Conservation (phyloP, 1,140 invertebrate species). For the Pogonomyrmex californicus region DNA sequence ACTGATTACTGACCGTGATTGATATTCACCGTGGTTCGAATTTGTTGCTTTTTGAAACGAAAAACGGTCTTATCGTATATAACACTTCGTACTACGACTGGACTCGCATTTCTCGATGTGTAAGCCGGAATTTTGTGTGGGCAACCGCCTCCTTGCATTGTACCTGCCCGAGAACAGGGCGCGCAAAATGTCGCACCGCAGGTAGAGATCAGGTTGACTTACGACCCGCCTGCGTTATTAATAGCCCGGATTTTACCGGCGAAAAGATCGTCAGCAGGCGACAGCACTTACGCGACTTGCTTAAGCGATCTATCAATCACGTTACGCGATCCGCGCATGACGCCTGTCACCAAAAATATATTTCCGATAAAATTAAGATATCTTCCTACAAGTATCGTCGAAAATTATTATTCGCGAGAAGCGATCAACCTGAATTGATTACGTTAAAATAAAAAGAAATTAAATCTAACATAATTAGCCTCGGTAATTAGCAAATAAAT, state of each 20-base stretch:
- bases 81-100: slow-evolving; percentile 65
- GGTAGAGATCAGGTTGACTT: slow-evolving; percentile 74
- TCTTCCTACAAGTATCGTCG: background rate
- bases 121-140: slow-evolving; percentile 77
- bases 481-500: background rate
- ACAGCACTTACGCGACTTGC: slow-evolving; percentile 31
- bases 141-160: slow-evolving; percentile 79
- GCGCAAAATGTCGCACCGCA: slow-evolving; percentile 75
- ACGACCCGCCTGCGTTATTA: slow-evolving; percentile 72
- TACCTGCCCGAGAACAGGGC: slow-evolving; percentile 74
- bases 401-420: background rate
- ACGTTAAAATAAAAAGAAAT: background rate
- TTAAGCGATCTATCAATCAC: slow-evolving; percentile 36
- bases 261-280: slow-evolving; percentile 24
- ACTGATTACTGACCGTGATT: slow-evolving; percentile 76
- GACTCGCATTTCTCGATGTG: slow-evolving; percentile 60
- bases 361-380: background rate
- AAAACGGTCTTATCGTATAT: slow-evolving; percentile 80
- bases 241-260: slow-evolving; percentile 62
- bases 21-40: slow-evolving; percentile 74
- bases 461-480: background rate
- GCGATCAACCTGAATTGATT: background rate
- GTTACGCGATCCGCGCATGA: slow-evolving; percentile 1
- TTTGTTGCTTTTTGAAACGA: slow-evolving; percentile 79
- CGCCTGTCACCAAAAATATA: background rate